phyloP scores from a whole-genome alignment of 2,113 vertebrate genomes.

The Lontra canadensis region DNA sequence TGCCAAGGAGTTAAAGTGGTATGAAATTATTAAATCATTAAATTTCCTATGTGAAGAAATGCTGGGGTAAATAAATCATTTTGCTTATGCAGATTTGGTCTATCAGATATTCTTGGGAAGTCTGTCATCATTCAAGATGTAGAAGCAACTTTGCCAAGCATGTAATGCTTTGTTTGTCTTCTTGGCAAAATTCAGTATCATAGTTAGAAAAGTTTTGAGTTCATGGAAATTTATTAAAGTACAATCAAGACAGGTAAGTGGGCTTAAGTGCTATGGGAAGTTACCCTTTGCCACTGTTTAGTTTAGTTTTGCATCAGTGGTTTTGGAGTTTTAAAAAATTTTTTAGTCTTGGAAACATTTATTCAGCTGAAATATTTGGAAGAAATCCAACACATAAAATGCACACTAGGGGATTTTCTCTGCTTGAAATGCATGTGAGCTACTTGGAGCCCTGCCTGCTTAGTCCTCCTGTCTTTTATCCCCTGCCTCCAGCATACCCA shows the following conservation, averaged over 20 bases:
- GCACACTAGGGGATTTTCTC: not conserved
- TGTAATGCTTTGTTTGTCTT: constrained; percentile 52
- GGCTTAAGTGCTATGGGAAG: not conserved
- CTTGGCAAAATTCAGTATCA: constrained; percentile 36
- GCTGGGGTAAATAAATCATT: constrained; percentile 56
- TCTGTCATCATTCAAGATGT: constrained; percentile 61
- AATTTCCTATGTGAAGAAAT: constrained; percentile 44
- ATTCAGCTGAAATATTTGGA: constrained; percentile 61
- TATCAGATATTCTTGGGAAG: constrained; percentile 27
- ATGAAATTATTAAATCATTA: constrained; percentile 62
- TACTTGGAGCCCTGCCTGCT: not conserved
- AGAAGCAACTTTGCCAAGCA: constrained; percentile 35
- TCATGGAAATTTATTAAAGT: constrained; percentile 34
- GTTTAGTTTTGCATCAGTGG: constrained; percentile 5
- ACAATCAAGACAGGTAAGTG: not conserved
- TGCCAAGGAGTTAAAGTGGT: constrained; percentile 59
- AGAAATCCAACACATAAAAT: constrained; percentile 27
- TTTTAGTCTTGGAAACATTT: constrained; percentile 53
- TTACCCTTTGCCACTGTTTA: not conserved
- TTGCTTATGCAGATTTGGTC: constrained; percentile 52
- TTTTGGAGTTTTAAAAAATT: not conserved
- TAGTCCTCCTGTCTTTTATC: not conserved
- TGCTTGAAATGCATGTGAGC: constrained; percentile 8
- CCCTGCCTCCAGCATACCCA: not conserved
- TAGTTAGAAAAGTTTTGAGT: constrained; percentile 43